Conservation (phyloP, 2,113 vertebrate genomes). For the Pedetes capensis region DNA sequence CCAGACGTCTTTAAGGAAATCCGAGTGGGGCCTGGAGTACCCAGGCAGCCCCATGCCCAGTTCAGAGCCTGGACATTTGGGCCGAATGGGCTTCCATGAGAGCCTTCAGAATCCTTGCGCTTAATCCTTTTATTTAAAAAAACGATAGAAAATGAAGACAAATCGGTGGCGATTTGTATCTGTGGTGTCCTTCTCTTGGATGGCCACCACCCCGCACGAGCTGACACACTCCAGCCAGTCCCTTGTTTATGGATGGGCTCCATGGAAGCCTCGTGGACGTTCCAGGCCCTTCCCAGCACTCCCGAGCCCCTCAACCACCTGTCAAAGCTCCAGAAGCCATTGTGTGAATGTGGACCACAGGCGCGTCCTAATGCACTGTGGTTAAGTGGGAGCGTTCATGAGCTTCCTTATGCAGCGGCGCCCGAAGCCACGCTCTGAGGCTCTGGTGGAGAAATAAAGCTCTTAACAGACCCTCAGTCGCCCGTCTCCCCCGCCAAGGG, state of each 20-base stretch:
- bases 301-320: neutral
- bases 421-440: neutral
- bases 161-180: neutral
- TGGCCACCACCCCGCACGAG: neutral
- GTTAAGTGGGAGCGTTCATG: no score
- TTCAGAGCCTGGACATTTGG: neutral
- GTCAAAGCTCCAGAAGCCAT: neutral
- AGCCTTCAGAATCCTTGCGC: neutral
- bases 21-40: neutral
- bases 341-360: neutral
- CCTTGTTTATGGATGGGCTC: neutral
- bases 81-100: neutral
- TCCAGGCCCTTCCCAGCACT: neutral
- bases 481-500: no score
- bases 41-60: accelerated
- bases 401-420: neutral
- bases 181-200: neutral
- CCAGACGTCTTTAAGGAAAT: neutral
- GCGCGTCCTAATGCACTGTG: neutral
- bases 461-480: neutral
- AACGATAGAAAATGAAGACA: neutral
- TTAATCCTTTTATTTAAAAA: neutral
- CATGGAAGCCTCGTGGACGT: neutral
- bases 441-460: neutral
- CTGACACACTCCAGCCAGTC: neutral